Percentiles rank a stretch among this genome's conserved stretches.
Conservation (phyloP, 1,140 invertebrate genomes). For the Armadillidium nasatum region DNA sequence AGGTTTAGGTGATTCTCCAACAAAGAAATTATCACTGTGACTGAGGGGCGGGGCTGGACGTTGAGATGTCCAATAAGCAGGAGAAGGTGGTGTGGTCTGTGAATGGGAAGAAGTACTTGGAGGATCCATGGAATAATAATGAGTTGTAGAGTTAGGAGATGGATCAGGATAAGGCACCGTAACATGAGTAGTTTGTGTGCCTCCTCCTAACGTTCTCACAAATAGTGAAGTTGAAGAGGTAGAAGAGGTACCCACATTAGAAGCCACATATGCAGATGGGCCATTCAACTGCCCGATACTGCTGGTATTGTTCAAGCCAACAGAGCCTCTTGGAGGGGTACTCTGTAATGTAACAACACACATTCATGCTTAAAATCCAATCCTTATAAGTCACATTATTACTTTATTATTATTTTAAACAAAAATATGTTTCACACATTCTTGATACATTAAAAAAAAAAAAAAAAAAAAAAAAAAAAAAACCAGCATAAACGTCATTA, state of each 20-base stretch:
- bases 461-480: too few species aligned
- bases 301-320: conserved; percentile 31
- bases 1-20: conserved; percentile 41
- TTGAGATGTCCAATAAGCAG: conserved; percentile 13
- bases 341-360: conserved; percentile 36
- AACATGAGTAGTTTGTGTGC: conserved; percentile 27
- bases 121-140: conserved; percentile 31
- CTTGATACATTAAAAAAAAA: not conserved
- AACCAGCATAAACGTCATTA: not conserved
- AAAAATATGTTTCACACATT: not conserved
- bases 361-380: conserved; percentile 36
- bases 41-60: conserved; percentile 35
- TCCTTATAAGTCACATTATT: not conserved
- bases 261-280: conserved; percentile 2
- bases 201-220: conserved; percentile 37
- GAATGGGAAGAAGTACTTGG: not conserved
- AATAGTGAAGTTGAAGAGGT: conserved; percentile 38
- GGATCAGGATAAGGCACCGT: conserved; percentile 35
- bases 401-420: too few species aligned
- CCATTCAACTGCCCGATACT: conserved; percentile 26
- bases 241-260: conserved; percentile 33
- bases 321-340: conserved; percentile 36
- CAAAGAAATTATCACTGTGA: conserved; percentile 44
- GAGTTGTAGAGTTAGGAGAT: conserved; percentile 33
- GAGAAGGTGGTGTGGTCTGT: not conserved